A percentile compares a stretch with the other conserved stretches of the same genome.
Conservation (phyloP, 1,140 invertebrate species). For the Temnothorax curvispinosus region DNA sequence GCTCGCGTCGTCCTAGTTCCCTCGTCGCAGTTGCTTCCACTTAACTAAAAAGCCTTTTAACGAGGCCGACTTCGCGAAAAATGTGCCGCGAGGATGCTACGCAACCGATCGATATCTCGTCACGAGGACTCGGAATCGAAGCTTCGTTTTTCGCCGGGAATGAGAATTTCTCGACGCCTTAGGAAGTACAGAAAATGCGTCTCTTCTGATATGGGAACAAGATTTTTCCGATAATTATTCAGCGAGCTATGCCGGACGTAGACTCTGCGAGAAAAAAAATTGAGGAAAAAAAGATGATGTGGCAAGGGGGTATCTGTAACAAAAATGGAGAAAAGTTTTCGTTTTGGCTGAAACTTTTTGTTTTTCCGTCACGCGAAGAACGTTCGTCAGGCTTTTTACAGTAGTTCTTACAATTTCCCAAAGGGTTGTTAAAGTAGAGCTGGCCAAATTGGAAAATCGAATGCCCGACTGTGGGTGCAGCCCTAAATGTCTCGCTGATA, state of each 20-base stretch:
- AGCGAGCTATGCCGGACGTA: not conserved
- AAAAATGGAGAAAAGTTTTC: constrained; percentile 30
- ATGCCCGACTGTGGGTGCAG: constrained; percentile 18
- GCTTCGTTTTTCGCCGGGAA: constrained; percentile 1
- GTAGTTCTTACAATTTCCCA: constrained; percentile 8
- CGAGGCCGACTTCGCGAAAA: constrained; percentile 66
- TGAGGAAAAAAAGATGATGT: not conserved
- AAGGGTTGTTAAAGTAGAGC: constrained; percentile 35
- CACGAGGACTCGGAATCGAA: constrained; percentile 34
- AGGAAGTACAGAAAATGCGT: constrained; percentile 4
- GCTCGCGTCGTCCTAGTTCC: constrained; percentile 28
- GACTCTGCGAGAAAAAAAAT: not conserved
- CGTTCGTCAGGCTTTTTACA: constrained; percentile 7
- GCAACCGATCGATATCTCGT: constrained; percentile 68
- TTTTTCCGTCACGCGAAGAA: not conserved
- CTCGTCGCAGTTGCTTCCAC: constrained; percentile 62
- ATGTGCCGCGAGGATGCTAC: constrained; percentile 56
- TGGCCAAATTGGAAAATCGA: constrained; percentile 39
- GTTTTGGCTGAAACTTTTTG: not conserved
- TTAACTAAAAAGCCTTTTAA: constrained; percentile 81
- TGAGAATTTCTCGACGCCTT: constrained; percentile 26
- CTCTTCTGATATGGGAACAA: not conserved
- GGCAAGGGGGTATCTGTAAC: not conserved
- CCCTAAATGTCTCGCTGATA: constrained; percentile 14
- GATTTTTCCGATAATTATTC: constrained; percentile 57